Evolutionary conservation across 2,888 invertebrate species (phyloP), one percentile per base, ranked within the genome.

Genomic region (Toxonevra muliebris): DNA sequence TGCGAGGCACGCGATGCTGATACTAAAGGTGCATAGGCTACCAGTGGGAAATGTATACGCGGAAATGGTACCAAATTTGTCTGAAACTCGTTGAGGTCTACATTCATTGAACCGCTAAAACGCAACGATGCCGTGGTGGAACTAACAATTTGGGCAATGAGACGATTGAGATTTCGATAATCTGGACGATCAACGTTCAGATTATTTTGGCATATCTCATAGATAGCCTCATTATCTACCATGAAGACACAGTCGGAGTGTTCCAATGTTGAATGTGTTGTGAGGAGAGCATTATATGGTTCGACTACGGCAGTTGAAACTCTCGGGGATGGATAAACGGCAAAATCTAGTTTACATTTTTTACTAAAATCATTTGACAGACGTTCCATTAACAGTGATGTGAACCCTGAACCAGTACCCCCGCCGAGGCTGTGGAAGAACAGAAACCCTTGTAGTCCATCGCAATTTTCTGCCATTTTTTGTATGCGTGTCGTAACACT

Each of bases 161-260:
- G 84, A 17, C 92, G 87, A 80, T 92, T 92, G 12, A 92, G 82
- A 81, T 91, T 91, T 9, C 87, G 87, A 81, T 92, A 92, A 1
- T 89, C 88, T 30, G 92, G 92, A 41, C 91, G 86, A 70, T 88
- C 89, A 62, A 96, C 94, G 75, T 92, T 92, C 61, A 97, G 87
- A 77, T 93, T 93, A 71, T 92, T 89, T 68, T 93, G 88, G 85
- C 96, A 96, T 77, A 97, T 96, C 80, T 96, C 95, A 83, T 96
- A 95, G 78, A 96, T 92, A n/a, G 97, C 96, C 82, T 97, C 96
- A 79, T 97, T 97, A 87, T 97, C 97, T 19, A 95, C 94, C 92
- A 96, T 94, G 82, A 97, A 97, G 1, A 95, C 93, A 82, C 96
- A 96, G 85, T 96, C 96, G 0, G 94, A 93, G 81, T 93, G 93